Evolutionary conservation across 92 coral and sea anemone species (phyloP).

Genomic region (Actinernus sp.): DNA sequence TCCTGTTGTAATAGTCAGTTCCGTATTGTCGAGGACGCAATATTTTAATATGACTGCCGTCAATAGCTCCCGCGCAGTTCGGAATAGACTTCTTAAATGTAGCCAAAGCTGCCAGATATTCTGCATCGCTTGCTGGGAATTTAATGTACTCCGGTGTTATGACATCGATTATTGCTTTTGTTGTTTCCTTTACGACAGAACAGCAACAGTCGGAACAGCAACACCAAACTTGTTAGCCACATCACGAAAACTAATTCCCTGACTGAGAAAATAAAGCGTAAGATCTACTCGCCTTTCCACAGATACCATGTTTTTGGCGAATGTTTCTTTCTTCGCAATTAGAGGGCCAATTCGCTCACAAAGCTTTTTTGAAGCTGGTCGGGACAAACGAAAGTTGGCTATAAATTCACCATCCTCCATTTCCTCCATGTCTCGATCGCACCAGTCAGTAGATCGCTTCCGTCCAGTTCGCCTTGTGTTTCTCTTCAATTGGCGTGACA

Average conservation of each 20-base stretch:
- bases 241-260: constrained; percentile 40
- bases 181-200: constrained; percentile 6
- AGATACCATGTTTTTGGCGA: no score
- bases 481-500: no score
- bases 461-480: no score
- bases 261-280: constrained; percentile 42
- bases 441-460: no score
- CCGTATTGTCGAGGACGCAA: constrained; percentile 15
- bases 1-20: constrained; percentile 35
- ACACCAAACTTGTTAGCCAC: constrained; percentile 49
- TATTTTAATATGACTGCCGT: constrained; percentile 32
- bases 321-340: no score
- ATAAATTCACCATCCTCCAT: no score
- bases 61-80: constrained; percentile 38
- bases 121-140: constrained; percentile 19
- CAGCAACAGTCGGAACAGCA: constrained; percentile 38
- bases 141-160: constrained; percentile 19
- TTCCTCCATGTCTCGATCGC: no score
- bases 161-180: constrained; percentile 9
- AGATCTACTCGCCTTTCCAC: no score
- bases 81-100: constrained; percentile 15
- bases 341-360: no score
- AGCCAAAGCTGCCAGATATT: constrained; percentile 23
- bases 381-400: no score
- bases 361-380: no score